These are phyloP conservation scores for Oreohelix idahoensis DNA, from an alignment of 1,140 invertebrate species.

Conservation along the genomic window DNA sequence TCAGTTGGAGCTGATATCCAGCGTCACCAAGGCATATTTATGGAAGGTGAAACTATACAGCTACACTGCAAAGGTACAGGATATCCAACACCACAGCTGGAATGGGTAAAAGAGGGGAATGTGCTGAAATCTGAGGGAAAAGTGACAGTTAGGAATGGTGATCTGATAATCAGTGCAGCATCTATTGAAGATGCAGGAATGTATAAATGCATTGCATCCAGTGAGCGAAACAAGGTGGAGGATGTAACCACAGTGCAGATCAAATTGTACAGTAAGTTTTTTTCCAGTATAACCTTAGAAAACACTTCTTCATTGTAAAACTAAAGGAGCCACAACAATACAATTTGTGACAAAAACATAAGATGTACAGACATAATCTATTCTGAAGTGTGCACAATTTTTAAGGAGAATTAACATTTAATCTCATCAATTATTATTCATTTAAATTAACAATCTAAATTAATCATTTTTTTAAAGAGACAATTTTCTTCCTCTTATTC, in stretches of 20 bases:
- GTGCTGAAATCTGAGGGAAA: constrained; percentile 38
- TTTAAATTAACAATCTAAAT: no score
- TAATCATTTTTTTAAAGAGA: no score
- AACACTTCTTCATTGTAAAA: no score
- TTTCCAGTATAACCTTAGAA: no score
- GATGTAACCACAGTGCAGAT: constrained; percentile 55
- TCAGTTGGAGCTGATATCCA: constrained; percentile 47
- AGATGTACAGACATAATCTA: no score
- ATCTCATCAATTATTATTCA: no score
- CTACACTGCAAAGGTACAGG: constrained; percentile 53
- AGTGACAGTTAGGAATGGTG: constrained; percentile 47
- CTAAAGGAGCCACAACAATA: no score
- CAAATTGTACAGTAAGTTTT: constrained; percentile 50
- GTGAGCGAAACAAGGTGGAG: constrained; percentile 41
- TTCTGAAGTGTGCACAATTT: no score
- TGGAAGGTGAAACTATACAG: constrained; percentile 54
- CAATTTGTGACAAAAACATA: no score
- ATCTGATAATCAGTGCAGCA: constrained; percentile 47
- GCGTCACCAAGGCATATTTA: constrained; percentile 42
- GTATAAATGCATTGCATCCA: constrained; percentile 56
- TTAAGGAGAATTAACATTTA: no score
- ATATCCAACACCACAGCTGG: constrained; percentile 50
- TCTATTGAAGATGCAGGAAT: constrained; percentile 56
- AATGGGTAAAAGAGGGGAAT: constrained; percentile 54
- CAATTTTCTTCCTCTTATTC: no score